These are phyloP conservation scores for Gallinago stenura DNA, from an alignment of 2,797 vertebrate genomes.

Conservation along the genomic window DNA sequence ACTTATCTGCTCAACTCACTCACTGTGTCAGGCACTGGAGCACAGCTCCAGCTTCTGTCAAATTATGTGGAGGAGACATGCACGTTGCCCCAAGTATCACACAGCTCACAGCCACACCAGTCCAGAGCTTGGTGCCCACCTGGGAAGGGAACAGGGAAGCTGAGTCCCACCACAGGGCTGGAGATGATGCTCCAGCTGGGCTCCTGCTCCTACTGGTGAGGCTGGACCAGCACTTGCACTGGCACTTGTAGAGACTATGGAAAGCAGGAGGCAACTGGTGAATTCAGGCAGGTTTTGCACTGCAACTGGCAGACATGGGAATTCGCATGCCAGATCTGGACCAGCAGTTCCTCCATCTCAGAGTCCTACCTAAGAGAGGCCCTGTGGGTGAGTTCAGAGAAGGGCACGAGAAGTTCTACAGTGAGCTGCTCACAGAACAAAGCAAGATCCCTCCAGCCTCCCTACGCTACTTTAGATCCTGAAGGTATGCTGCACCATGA, in stretches of 20 bases:
- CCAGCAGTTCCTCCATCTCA: not conserved
- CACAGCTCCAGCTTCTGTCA: not conserved
- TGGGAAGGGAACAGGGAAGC: not conserved
- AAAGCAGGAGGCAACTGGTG: not conserved
- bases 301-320: not conserved
- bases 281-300: not conserved
- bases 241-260: not conserved
- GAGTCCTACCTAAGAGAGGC: not conserved
- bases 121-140: not conserved
- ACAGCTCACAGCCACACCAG: not conserved
- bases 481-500: not conserved
- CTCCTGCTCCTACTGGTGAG: not conserved
- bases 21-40: rapidly evolving
- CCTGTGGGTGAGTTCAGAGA: not conserved
- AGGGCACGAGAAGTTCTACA: not conserved
- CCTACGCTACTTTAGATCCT: not conserved
- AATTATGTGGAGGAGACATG: rapidly evolving
- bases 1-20: not conserved
- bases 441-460: not conserved
- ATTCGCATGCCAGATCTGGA: not conserved
- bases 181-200: not conserved
- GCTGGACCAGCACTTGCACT: not conserved
- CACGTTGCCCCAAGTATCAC: rapidly evolving
- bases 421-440: not conserved
- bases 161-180: not conserved